These are phyloP conservation scores for Ceratina japonica DNA, from an alignment of 1,140 invertebrate species.

Conservation along the genomic window DNA sequence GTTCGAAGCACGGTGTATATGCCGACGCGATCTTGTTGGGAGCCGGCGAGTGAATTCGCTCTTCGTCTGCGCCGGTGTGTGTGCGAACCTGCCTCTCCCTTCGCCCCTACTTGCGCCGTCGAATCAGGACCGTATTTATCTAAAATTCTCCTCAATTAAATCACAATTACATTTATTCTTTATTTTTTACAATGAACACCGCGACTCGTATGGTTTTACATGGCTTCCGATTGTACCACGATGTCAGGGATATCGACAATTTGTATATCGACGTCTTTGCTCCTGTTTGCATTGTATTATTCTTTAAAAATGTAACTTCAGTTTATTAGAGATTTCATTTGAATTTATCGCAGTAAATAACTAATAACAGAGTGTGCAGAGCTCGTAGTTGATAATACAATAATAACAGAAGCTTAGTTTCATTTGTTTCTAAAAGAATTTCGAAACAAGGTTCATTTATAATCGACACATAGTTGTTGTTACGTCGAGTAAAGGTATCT, in stretches of 20 bases:
- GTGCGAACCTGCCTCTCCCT: conserved; percentile 56
- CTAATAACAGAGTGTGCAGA: neutral
- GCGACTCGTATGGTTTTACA: neutral
- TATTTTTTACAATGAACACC: neutral
- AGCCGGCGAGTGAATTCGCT: conserved; percentile 71
- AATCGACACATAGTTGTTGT: neutral
- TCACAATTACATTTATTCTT: neutral
- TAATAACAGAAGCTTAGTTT: neutral
- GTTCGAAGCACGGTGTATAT: conserved; percentile 67
- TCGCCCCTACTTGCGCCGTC: conserved; percentile 56
- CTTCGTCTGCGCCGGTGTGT: conserved; percentile 57
- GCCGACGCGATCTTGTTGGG: conserved; percentile 72
- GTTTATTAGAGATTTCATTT: neutral
- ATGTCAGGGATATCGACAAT: neutral
- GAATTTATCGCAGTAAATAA: neutral
- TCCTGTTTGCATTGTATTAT: neutral
- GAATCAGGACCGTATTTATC: conserved; percentile 61
- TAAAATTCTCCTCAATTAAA: neutral
- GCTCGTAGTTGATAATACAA: neutral
- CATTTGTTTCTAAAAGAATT: neutral
- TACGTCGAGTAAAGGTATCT: too few relatives aligned
- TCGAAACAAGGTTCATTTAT: neutral
- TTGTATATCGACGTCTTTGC: neutral
- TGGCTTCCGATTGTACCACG: neutral
- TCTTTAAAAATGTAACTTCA: neutral